A percentile compares a stretch with the other conserved stretches of the same genome.
These are phyloP conservation scores for Oryzias javanicus DNA, from an alignment of 2,113 vertebrate genomes.

Conservation along the genomic window DNA sequence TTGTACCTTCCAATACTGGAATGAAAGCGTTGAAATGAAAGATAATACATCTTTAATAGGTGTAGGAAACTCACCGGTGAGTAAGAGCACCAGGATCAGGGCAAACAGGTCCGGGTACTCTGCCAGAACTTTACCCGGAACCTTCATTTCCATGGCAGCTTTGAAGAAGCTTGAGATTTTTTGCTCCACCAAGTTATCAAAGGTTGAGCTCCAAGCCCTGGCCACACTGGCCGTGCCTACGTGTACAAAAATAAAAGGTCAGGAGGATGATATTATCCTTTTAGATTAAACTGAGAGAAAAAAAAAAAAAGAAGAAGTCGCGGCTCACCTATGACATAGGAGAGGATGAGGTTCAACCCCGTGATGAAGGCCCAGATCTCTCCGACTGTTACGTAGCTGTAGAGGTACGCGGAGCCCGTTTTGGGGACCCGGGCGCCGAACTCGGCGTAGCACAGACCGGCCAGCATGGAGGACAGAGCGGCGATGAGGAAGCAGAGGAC, in stretches of 20 bases:
- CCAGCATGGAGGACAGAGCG: slow-evolving; percentile 90
- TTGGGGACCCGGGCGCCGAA: slow-evolving; percentile 94
- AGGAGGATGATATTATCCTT: too few species aligned
- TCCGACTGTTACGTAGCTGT: slow-evolving; percentile 95
- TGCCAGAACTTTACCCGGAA: slow-evolving; percentile 80
- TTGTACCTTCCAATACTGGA: background rate
- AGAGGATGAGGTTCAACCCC: slow-evolving; percentile 97
- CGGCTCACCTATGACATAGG: slow-evolving; percentile 89
- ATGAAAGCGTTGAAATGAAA: background rate
- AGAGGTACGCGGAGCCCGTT: slow-evolving; percentile 93
- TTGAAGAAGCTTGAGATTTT: slow-evolving; percentile 86
- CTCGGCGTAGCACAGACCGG: slow-evolving; percentile 94
- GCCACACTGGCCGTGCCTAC: slow-evolving; percentile 92
- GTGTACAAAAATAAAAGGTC: background rate
- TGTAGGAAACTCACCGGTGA: slow-evolving; percentile 82
- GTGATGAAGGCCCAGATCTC: slow-evolving; percentile 98
- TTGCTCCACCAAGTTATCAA: slow-evolving; percentile 90
- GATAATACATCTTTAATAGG: too few species aligned
- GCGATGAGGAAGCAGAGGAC: slow-evolving; percentile 93
- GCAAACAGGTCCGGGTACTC: slow-evolving; percentile 91
- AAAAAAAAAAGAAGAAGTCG: background rate
- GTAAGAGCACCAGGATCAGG: slow-evolving; percentile 83
- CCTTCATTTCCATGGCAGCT: slow-evolving; percentile 73
- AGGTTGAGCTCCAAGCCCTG: slow-evolving; percentile 91
- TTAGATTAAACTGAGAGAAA: background rate